A percentile compares a stretch with the other conserved stretches of the same genome.
Conservation (phyloP, 2,888 invertebrate species). For the Meiosimyza decipiens region DNA sequence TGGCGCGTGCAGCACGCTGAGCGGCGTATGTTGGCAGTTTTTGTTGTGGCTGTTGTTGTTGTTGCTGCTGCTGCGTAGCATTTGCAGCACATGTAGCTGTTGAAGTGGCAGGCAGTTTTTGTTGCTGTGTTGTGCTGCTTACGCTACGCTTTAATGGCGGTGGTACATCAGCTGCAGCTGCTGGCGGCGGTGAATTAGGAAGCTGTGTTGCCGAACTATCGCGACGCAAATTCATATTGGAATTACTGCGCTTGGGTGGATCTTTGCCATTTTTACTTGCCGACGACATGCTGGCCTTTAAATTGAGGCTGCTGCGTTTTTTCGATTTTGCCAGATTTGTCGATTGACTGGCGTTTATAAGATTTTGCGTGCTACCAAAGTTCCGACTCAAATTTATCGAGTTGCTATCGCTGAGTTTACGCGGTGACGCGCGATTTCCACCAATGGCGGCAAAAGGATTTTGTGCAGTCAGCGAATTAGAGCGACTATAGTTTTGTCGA, state of each 20-base stretch:
- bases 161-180: not conserved
- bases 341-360: slow-evolving; percentile 61
- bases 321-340: slow-evolving; percentile 62
- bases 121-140: slow-evolving; percentile 48
- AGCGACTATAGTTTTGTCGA: slow-evolving; percentile 57
- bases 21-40: slow-evolving; percentile 47
- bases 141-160: slow-evolving; percentile 46
- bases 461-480: slow-evolving; percentile 59
- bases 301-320: slow-evolving; percentile 65
- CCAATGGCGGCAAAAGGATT: slow-evolving; percentile 56
- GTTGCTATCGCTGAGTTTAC: slow-evolving; percentile 56
- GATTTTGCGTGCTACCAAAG: slow-evolving; percentile 66
- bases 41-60: slow-evolving; percentile 34
- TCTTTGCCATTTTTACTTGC: slow-evolving; percentile 55
- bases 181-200: slow-evolving; percentile 38
- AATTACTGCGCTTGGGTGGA: slow-evolving; percentile 59
- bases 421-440: slow-evolving; percentile 48
- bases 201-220: slow-evolving; percentile 54
- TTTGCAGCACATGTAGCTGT: slow-evolving; percentile 25
- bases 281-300: slow-evolving; percentile 55
- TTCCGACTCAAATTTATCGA: slow-evolving; percentile 60
- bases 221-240: slow-evolving; percentile 63
- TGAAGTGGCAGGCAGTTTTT: slow-evolving; percentile 40
- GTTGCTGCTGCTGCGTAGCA: slow-evolving; percentile 32
- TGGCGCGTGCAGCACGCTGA: slow-evolving; percentile 55